Evolutionary conservation across 2,888 invertebrate genomes (phyloP), one percentile per base, ranked within the genome.

Genomic region (Thumatha senex): DNA sequence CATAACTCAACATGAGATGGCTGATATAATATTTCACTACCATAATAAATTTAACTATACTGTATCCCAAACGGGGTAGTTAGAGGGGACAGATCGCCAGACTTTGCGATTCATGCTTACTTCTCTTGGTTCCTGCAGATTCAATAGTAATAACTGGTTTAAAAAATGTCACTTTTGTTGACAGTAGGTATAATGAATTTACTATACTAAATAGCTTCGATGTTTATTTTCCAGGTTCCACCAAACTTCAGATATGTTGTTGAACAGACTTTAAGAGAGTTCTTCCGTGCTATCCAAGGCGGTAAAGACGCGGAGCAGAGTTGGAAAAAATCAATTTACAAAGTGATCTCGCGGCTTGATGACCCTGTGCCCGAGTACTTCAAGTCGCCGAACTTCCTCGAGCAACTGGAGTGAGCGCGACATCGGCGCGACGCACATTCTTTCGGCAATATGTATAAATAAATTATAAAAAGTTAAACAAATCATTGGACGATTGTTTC

Each of bases 271-370:
- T 93, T 99, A 64, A 95, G 98, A 69, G 99, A 99, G 92, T 99
- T 99, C 94, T 99, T 97, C 96, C 97, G 98, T 91, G 98, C 99
- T 71, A 97, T 99, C 82, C 96, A 97, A 85, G 95, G 96, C 78
- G 98, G 98, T 69, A 98, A 99, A 90, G 99, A 99, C 92, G 93
- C 95, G 56, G 99, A 99, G 85, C 99, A 99, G 89, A 99, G 99
- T 80, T 99, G 99, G 99, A 99, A 99, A 93, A 99, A 99, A 92
- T 96, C 98, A 78, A 99, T 99, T 92, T 99, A 99, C 94, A 99
- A 99, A 92, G 96, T 99, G 80, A 99, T 99, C 91, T 98, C 99
- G 77, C 96, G 99, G 85, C 94, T 99, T 92, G 99, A 99, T 93
- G 99, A 99, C 92, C 96, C 97, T 63, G 98, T 99, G 78, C 99